Conservation (phyloP, 2,888 invertebrate genomes). For the Drosophila sordidula region DNA sequence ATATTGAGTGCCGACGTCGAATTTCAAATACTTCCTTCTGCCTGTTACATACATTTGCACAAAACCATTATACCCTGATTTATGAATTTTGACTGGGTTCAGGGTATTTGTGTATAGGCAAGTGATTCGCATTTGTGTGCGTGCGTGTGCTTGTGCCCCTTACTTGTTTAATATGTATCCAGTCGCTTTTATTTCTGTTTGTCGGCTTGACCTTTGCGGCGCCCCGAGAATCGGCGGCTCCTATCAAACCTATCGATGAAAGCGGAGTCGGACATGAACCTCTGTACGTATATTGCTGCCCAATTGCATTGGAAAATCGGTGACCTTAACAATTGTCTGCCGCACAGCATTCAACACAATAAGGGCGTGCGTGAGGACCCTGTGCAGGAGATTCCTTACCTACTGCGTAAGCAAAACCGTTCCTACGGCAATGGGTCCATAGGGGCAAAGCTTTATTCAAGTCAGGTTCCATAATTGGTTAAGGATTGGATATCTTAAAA, state of each 20-base stretch:
- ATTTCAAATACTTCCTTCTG: too few species aligned
- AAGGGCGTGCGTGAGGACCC: constrained; percentile 27
- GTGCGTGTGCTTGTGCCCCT: too few species aligned
- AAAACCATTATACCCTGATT: too few species aligned
- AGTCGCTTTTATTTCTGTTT: constrained; percentile 42
- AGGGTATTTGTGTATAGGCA: too few species aligned
- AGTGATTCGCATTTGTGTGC: too few species aligned
- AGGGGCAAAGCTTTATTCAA: too few species aligned
- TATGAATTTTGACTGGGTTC: too few species aligned
- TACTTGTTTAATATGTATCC: not conserved
- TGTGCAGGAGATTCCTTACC: constrained; percentile 45
- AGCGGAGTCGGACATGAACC: constrained; percentile 37
- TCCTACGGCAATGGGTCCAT: constrained; percentile 6
- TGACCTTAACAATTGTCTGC: not conserved
- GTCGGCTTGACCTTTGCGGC: constrained; percentile 7
- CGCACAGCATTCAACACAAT: constrained; percentile 15
- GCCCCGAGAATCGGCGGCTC: constrained; percentile 39
- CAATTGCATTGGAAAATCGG: not conserved
- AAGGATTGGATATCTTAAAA: too few species aligned
- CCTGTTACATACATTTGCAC: too few species aligned
- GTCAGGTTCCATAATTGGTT: too few species aligned
- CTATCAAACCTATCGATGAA: constrained; percentile 4
- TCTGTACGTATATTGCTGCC: constrained; percentile 41
- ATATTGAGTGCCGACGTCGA: too few species aligned
- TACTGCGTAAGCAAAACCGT: constrained; percentile 24